These are phyloP conservation scores for Pteronura brasiliensis DNA, from an alignment of 2,113 vertebrate species.

Conservation along the genomic window DNA sequence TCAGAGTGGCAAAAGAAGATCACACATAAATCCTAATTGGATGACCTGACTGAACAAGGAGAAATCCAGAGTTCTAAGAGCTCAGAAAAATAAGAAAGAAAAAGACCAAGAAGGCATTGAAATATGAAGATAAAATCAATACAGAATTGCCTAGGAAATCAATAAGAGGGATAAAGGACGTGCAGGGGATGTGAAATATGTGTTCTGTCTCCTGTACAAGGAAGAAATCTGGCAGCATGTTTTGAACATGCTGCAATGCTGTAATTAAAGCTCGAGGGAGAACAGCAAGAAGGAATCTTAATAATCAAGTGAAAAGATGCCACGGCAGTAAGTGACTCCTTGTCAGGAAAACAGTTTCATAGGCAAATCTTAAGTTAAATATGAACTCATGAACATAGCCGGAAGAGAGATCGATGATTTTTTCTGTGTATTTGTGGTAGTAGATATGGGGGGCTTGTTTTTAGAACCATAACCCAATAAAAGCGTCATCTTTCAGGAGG, in stretches of 20 bases:
- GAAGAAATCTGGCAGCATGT: slow-evolving; percentile 71
- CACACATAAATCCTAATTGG: slow-evolving; percentile 75
- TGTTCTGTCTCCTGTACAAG: slow-evolving; percentile 71
- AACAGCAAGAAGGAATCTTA: slow-evolving; percentile 67
- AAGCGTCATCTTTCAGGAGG: not conserved
- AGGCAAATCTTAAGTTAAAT: slow-evolving; percentile 45
- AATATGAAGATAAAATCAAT: slow-evolving; percentile 81
- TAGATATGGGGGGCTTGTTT: not conserved
- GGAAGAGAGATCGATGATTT: not conserved
- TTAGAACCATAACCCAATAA: not conserved
- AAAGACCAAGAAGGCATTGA: slow-evolving; percentile 74
- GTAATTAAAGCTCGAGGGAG: slow-evolving; percentile 87
- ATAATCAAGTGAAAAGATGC: slow-evolving; percentile 78
- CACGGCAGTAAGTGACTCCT: slow-evolving; percentile 65
- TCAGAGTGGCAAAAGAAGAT: slow-evolving; percentile 72
- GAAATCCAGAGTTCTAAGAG: slow-evolving; percentile 72
- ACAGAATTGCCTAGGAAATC: slow-evolving; percentile 79
- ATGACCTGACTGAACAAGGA: slow-evolving; percentile 65
- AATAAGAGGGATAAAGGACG: slow-evolving; percentile 72
- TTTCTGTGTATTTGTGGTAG: not conserved
- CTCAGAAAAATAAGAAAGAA: slow-evolving; percentile 68
- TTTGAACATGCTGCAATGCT: slow-evolving; percentile 81
- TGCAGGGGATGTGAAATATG: slow-evolving; percentile 62
- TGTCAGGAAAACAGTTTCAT: slow-evolving; percentile 75
- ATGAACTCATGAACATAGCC: not conserved